phyloP scores from a whole-genome alignment of 1,140 invertebrate species.

The Hycleus phaleratus region DNA sequence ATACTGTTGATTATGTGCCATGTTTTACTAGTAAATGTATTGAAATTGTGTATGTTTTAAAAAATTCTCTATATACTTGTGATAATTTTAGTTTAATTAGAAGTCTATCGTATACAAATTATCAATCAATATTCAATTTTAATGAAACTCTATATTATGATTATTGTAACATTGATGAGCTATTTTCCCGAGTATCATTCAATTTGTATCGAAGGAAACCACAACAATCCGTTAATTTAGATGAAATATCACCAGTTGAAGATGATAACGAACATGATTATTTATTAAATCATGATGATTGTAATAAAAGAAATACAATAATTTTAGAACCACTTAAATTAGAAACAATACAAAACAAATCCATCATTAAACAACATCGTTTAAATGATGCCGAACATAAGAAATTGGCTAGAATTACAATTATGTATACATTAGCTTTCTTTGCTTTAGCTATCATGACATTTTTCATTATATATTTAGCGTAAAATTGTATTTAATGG shows the following conservation, averaged over 20 bases:
- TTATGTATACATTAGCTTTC: constrained; percentile 45
- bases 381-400: constrained; percentile 41
- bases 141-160: constrained; percentile 1
- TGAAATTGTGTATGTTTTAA: constrained; percentile 13
- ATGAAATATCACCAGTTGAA: constrained; percentile 34
- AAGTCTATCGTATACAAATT: neutral
- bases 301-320: constrained; percentile 32
- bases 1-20: constrained; percentile 17
- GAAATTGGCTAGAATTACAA: constrained; percentile 44
- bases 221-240: constrained; percentile 24
- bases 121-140: constrained; percentile 12
- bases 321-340: constrained; percentile 45
- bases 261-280: constrained; percentile 12
- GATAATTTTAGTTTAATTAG: neutral
- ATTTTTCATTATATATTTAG: constrained; percentile 48
- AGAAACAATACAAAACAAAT: constrained; percentile 28
- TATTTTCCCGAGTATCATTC: constrained; percentile 13
- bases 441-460: constrained; percentile 44
- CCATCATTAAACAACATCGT: constrained; percentile 28
- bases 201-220: constrained; percentile 9
- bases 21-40: constrained; percentile 17
- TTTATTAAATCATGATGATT: neutral
- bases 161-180: constrained; percentile 2
- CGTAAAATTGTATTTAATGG: constrained; percentile 24
- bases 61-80: constrained; percentile 5